phyloP scores from a whole-genome alignment of 2,113 vertebrate genomes.

The Hippocampus comes region DNA sequence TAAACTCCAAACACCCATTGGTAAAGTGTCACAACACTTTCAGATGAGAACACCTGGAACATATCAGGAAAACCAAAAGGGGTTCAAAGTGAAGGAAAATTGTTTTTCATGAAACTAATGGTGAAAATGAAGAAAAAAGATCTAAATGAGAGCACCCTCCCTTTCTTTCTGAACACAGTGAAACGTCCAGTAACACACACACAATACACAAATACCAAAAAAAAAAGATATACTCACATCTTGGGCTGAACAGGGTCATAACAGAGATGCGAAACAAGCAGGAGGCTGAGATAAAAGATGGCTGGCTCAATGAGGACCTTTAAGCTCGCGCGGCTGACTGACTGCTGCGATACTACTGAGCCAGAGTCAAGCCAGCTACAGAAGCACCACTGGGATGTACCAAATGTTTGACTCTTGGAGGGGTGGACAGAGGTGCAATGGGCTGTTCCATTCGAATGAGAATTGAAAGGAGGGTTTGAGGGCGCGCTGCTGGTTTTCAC shows the following conservation, averaged over 20 bases:
- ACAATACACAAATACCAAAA: conserved; percentile 5
- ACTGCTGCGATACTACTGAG: conserved; percentile 69
- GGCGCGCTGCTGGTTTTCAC: conserved; percentile 55
- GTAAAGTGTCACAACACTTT: neutral
- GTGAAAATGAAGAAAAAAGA: neutral
- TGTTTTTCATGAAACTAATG: neutral
- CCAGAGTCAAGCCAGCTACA: conserved; percentile 66
- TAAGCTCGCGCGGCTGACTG: conserved; percentile 42
- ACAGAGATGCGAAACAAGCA: conserved; percentile 53
- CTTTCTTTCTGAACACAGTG: conserved; percentile 9
- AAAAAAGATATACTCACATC: conserved; percentile 69
- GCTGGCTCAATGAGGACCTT: conserved; percentile 24
- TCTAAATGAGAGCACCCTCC: neutral
- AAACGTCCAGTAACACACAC: conserved; percentile 32
- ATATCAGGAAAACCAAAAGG: neutral
- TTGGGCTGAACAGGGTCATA: conserved; percentile 77
- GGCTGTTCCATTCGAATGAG: conserved; percentile 48
- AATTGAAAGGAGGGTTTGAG: conserved; percentile 23
- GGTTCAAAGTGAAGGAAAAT: conserved; percentile 15
- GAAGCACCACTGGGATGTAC: conserved; percentile 65
- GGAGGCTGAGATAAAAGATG: conserved; percentile 28
- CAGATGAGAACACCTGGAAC: neutral
- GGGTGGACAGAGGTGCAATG: conserved; percentile 47
- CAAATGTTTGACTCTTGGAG: conserved; percentile 53
- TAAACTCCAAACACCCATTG: neutral